Evolutionary conservation across 2,113 vertebrate species (phyloP).

Genomic region (Oncorhynchus keta): DNA sequence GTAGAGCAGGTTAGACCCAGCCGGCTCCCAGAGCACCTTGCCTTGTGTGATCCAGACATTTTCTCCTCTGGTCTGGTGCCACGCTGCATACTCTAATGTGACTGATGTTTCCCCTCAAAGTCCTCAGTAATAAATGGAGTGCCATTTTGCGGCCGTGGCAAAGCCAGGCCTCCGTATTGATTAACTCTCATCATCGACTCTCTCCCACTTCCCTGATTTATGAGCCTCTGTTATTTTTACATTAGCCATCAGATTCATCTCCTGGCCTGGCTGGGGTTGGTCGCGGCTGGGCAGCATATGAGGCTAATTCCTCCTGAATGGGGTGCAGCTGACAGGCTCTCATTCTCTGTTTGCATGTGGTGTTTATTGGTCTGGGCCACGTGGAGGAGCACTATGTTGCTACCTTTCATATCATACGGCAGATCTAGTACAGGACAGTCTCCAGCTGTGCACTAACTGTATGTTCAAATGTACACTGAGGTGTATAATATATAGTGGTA

Average conservation of each 20-base stretch:
- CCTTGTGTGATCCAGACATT: not conserved
- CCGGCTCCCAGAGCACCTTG: not conserved
- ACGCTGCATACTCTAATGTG: conserved; percentile 19
- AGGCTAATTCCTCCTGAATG: conserved; percentile 5
- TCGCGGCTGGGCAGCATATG: conserved; percentile 56
- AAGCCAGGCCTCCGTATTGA: conserved; percentile 75
- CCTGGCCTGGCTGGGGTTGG: conserved; percentile 41
- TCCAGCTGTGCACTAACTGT: not conserved
- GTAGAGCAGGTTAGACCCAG: not conserved
- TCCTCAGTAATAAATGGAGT: conserved; percentile 73
- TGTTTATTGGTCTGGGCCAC: not conserved
- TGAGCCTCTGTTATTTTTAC: conserved; percentile 75
- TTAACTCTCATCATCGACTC: conserved; percentile 76
- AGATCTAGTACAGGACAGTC: not conserved
- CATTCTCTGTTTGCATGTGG: not conserved
- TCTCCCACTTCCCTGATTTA: conserved; percentile 73
- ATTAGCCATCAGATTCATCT: conserved; percentile 78
- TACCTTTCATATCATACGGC: not conserved
- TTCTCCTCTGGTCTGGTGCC: not conserved
- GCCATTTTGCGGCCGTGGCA: conserved; percentile 70
- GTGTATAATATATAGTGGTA: too few species aligned
- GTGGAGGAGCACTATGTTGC: not conserved
- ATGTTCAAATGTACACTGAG: too few species aligned
- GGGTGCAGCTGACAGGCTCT: not conserved
- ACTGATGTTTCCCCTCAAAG: conserved; percentile 32